These are phyloP conservation scores for Micronisus gabar DNA, from an alignment of 2,113 vertebrate genomes.

Conservation along the genomic window DNA sequence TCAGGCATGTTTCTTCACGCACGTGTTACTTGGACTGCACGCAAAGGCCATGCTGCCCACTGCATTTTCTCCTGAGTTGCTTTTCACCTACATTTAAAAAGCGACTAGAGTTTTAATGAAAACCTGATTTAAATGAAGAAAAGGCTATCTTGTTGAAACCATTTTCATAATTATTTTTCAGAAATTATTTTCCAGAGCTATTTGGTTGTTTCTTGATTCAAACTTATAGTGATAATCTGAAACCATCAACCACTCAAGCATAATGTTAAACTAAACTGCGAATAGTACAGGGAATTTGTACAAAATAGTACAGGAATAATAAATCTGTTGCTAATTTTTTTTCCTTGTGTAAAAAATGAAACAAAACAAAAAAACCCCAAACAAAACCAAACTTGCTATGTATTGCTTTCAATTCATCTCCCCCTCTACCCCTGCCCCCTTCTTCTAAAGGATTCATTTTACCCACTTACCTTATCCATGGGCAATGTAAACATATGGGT, in stretches of 20 bases:
- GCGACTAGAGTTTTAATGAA: background rate
- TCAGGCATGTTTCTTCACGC: constrained; percentile 28
- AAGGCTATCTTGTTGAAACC: background rate
- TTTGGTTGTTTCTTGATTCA: background rate
- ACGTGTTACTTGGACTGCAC: background rate
- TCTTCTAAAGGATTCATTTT: background rate
- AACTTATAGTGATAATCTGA: background rate
- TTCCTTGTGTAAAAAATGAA: background rate
- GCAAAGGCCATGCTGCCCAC: background rate
- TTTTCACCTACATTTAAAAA: background rate
- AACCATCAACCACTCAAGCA: background rate
- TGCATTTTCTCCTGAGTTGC: background rate
- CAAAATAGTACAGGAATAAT: background rate
- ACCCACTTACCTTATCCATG: background rate
- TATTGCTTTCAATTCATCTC: background rate
- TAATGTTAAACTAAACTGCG: background rate
- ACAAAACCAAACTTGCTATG: background rate
- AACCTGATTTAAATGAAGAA: background rate
- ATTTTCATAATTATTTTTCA: background rate
- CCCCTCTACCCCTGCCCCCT: background rate
- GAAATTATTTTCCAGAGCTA: background rate
- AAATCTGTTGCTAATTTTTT: background rate
- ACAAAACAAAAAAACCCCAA: background rate
- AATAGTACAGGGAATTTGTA: background rate
- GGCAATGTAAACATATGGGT: background rate